Conservation (phyloP, 2,113 vertebrate genomes). For the Labeo catla region DNA sequence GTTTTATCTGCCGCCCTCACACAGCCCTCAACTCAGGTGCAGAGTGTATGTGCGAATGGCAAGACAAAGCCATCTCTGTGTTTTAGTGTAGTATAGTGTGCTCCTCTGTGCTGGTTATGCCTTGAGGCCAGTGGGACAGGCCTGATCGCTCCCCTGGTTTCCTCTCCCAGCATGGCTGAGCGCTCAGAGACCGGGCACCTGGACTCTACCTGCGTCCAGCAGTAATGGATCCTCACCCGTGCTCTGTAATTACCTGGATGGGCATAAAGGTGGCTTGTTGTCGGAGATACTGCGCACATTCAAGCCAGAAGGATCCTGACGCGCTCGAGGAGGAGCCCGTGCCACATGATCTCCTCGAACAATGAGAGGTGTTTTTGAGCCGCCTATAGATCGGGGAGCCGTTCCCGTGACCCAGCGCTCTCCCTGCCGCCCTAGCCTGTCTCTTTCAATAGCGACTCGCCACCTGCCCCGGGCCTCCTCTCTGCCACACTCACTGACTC, state of each 20-base stretch:
- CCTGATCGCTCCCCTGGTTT: slow-evolving; percentile 70
- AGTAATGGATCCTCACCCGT: slow-evolving; percentile 85
- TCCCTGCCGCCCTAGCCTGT: slow-evolving; percentile 24
- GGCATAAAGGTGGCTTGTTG: slow-evolving; percentile 83
- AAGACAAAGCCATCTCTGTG: slow-evolving; percentile 52
- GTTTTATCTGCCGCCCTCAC: slow-evolving; percentile 30
- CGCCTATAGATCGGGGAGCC: slow-evolving; percentile 51
- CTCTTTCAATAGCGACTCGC: slow-evolving; percentile 60
- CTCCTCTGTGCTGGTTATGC: slow-evolving; percentile 73
- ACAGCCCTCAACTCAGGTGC: slow-evolving; percentile 40
- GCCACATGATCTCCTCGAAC: slow-evolving; percentile 64
- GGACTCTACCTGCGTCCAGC: slow-evolving; percentile 68
- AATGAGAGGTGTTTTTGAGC: slow-evolving; percentile 56
- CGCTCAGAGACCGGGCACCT: slow-evolving; percentile 68
- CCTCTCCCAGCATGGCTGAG: slow-evolving; percentile 69
- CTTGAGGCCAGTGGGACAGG: slow-evolving; percentile 76
- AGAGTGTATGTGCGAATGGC: slow-evolving; percentile 11
- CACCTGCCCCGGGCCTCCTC: slow-evolving; percentile 53
- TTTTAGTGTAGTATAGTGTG: slow-evolving; percentile 47
- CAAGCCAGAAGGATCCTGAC: slow-evolving; percentile 64
- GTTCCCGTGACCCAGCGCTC: slow-evolving; percentile 59
- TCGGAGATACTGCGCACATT: slow-evolving; percentile 77
- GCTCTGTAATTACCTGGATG: slow-evolving; percentile 84
- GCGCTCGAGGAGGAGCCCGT: slow-evolving; percentile 63
- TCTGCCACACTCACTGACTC: slow-evolving; percentile 46